Base-by-base conservation (phyloP, 2,113 vertebrate species). In the Salvelinus sp. region DNA sequence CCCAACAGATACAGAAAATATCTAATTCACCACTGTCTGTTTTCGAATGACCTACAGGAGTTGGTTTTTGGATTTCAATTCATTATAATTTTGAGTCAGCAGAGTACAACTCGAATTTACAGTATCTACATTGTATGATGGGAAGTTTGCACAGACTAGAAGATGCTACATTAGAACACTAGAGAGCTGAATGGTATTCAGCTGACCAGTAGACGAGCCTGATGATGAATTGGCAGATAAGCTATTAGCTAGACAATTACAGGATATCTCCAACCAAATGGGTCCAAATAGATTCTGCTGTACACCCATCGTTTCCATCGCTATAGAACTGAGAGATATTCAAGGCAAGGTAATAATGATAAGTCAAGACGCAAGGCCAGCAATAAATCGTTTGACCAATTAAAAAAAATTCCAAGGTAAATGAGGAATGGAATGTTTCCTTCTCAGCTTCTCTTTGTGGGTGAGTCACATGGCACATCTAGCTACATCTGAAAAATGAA, bases 221-320 rank as follows among this genome's bases (percentile, higher is more conserved):
- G 22, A 60, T 71, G 79, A 82, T 82, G 76, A 81, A 79, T 76
- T 73, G 77, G 22, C 7, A 76, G 60, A 79, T 79, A 75, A 58
- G 33, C 20, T 65, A 76, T 76, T 76, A 80, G 54, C 74, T 14
- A 44, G 65, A 63, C 74, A 68, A 73, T 80, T 76, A 73, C 69
- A 80, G 79, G 50, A 76, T 73, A 76, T 80, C 74, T 44, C 58
- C 60, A 33, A 33, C 38, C 69, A 80, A 76, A 76, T 76, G 74
- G 38, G 33, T 20, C 70, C 68, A 60, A 68, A 72, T 75, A 75
- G 71, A 72, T 84, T 79, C 71, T 44, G 72, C 74, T 68, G 64
- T 44, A 75, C 83, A 66, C 68, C 22, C 63, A 60, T 28, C 20
- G 75, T 74, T 75, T 28, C 44, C 72, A 60, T 69, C 75, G 62